Conservation (phyloP, 2,797 vertebrate genomes). For the Crocidura indochinensis region DNA sequence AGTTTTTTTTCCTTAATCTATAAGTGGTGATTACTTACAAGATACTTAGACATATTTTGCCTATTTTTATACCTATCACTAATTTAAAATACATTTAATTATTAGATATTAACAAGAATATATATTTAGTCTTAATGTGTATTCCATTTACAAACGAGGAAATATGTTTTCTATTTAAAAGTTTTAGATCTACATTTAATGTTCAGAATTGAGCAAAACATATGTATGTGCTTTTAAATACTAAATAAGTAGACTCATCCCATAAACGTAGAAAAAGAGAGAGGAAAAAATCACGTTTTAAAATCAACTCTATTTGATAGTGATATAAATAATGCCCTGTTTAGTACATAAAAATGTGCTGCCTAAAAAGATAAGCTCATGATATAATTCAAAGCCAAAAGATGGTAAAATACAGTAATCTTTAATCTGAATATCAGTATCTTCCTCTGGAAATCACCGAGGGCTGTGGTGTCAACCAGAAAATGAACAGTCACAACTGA, state of each 20-base stretch:
- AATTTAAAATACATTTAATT: slow-evolving; percentile 29
- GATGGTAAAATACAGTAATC: background rate
- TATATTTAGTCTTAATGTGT: slow-evolving; percentile 1
- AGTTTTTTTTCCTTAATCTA: slow-evolving; percentile 1
- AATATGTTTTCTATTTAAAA: slow-evolving; percentile 44
- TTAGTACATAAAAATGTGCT: background rate
- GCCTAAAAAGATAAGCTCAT: background rate
- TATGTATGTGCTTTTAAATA: background rate
- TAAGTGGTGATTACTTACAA: background rate
- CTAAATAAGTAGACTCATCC: background rate
- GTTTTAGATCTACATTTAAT: slow-evolving; percentile 43
- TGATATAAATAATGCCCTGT: background rate
- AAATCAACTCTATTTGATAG: background rate
- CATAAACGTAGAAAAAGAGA: background rate
- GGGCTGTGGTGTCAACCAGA: background rate
- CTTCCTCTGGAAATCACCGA: background rate
- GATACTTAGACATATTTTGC: background rate
- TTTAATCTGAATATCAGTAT: slow-evolving; percentile 1
- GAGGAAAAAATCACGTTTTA: background rate
- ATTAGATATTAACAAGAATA: background rate
- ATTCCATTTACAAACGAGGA: slow-evolving; percentile 45
- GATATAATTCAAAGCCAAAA: background rate
- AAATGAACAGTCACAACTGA: slow-evolving; percentile 46
- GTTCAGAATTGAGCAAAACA: slow-evolving; percentile 24
- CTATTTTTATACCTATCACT: background rate